Evolutionary conservation across 2,113 vertebrate species (phyloP), one percentile per base, ranked within the genome.

Genomic region (Campylorhamphus procurvoides): DNA sequence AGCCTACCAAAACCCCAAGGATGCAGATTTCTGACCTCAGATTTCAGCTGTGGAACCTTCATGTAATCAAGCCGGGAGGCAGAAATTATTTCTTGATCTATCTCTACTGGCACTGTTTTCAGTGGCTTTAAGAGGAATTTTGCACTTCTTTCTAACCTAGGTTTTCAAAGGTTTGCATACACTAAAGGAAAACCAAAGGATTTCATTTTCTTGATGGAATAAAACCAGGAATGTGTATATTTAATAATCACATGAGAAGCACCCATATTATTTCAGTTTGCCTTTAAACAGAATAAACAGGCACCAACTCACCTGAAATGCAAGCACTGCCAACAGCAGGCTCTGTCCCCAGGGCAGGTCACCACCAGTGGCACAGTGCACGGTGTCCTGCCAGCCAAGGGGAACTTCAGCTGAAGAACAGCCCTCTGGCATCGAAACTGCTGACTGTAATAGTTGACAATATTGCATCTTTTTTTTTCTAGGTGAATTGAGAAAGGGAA

Each of bases 401-500:
- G 35, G 27, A n/a, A 37, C 39, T 55, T 91, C 37, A 37, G 56
- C 76, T 64, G 42, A 58, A 55, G 68, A 93, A 74, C 29, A 77
- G 42, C 39, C 42, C 29, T 29, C 83, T 95, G 93, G 60, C 89
- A 79, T 40, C 0, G 0, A 85, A 79, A 74, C 71, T 72, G 73
- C 44, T 87, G 94, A 82, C 68, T 77, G 1, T 6, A 35, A 25
- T 60, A 84, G 64, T 84, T 84, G 52, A 71, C 64, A 82, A 84
- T 68, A 60, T 7, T 28, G 28, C 44, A 67, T 29, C 33, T n/a
- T n/a, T 87, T 78, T 89, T 89, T 87, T 68, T 40, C 19, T 49
- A 75, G 52, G 56, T 27, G 69, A 44, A 82, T 60, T 87, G 74
- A 92, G 81, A 94, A 89, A 93, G 29, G n/a, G 74, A 84, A 78